phyloP scores from a whole-genome alignment of 2,797 vertebrate genomes.

The Morus bassanus region DNA sequence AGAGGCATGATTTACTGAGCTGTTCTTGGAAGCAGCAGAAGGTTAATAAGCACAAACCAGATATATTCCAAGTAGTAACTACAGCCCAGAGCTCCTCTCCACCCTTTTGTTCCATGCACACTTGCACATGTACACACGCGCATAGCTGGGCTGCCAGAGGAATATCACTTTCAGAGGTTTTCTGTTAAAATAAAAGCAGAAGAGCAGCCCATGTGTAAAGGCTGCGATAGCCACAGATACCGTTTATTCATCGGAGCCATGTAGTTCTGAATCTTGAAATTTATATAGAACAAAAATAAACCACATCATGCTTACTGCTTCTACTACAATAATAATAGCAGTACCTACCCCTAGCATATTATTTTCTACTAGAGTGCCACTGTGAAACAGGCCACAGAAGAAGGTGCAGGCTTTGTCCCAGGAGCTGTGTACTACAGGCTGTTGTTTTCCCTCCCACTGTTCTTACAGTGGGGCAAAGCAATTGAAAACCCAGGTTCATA shows the following conservation, averaged over 20 bases:
- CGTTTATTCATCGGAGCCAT: neutral
- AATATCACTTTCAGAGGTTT: neutral
- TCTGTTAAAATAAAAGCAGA: neutral
- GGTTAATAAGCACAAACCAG: neutral
- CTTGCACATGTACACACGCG: neutral
- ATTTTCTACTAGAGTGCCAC: neutral
- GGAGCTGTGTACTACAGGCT: neutral
- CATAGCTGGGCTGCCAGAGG: neutral
- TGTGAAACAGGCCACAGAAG: neutral
- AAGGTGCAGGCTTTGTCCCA: neutral
- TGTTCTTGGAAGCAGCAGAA: slow-evolving; percentile 46
- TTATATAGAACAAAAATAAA: neutral
- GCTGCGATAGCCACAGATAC: neutral
- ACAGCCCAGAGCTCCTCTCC: neutral
- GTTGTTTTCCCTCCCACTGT: neutral
- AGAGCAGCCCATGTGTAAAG: neutral
- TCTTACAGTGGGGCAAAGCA: neutral
- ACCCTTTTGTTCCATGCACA: slow-evolving; percentile 12
- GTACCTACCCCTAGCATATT: neutral
- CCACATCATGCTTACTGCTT: neutral
- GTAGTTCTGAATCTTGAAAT: neutral
- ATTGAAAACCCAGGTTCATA: neutral
- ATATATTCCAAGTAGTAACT: slow-evolving; percentile 1
- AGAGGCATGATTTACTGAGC: slow-evolving; percentile 34
- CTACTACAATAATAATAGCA: neutral